Percentiles rank a stretch among this genome's conserved stretches.
Conservation (phyloP, 2,888 invertebrate species). For the Tenodera sinensis region DNA sequence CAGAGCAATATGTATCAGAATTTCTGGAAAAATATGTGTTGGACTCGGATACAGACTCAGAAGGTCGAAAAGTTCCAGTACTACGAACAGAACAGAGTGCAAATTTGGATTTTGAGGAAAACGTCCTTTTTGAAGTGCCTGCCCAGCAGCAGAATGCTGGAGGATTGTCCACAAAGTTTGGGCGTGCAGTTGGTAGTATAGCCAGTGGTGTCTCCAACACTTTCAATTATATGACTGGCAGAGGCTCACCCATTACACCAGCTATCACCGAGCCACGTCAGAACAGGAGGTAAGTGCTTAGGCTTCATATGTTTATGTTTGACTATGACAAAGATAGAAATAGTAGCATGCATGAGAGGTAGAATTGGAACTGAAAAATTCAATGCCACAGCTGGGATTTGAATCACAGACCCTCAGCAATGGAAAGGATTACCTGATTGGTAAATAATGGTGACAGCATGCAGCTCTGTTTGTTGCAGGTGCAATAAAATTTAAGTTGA, state of each 20-base stretch:
- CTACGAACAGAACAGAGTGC: constrained; percentile 52
- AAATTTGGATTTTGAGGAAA: constrained; percentile 31
- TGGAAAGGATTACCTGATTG: too few relatives aligned
- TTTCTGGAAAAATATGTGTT: constrained; percentile 59
- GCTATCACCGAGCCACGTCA: neutral
- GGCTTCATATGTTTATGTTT: neutral
- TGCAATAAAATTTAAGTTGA: too few relatives aligned
- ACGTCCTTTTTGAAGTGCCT: constrained; percentile 33
- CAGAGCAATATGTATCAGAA: constrained; percentile 51
- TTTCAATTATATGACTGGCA: constrained; percentile 52
- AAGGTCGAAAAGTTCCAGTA: constrained; percentile 52
- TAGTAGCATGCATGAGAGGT: too few relatives aligned
- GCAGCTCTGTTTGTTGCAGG: too few relatives aligned
- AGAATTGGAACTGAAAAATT: too few relatives aligned
- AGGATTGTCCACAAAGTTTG: constrained; percentile 24
- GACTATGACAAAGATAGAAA: neutral
- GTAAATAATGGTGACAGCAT: too few relatives aligned
- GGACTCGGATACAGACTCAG: constrained; percentile 61
- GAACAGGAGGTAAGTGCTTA: neutral
- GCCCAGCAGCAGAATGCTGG: neutral
- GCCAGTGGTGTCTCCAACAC: constrained; percentile 59
- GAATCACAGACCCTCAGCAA: too few relatives aligned
- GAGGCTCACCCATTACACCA: constrained; percentile 3
- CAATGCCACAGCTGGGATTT: too few relatives aligned
- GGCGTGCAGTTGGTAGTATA: constrained; percentile 53